Evolutionary conservation across 1,140 invertebrate genomes (phyloP).

Genomic region (Neelides sp.): DNA sequence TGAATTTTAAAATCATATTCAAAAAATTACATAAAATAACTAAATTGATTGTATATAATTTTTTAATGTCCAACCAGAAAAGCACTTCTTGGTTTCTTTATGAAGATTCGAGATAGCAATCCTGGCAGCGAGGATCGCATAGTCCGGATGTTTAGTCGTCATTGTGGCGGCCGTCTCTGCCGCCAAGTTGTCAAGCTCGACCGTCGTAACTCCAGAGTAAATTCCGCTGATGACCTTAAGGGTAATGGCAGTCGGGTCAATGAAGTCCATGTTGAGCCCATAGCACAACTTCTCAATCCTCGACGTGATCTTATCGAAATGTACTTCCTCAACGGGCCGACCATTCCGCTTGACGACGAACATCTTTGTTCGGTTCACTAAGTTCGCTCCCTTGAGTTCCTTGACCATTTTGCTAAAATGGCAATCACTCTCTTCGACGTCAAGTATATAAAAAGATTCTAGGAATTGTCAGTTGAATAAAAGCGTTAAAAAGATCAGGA

Average conservation of each 20-base stretch:
- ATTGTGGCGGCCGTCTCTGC: constrained; percentile 92
- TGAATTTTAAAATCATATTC: constrained; percentile 5
- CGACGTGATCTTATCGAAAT: constrained; percentile 96
- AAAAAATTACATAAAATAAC: constrained; percentile 4
- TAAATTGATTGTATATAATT: constrained; percentile 10
- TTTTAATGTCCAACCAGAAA: constrained; percentile 52
- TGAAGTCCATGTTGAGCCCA: constrained; percentile 86
- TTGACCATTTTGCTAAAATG: no score
- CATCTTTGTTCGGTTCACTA: constrained; percentile 31
- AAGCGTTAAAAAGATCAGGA: no score
- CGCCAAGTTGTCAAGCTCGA: constrained; percentile 91
- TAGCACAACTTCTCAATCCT: constrained; percentile 91
- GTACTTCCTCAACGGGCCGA: constrained; percentile 77
- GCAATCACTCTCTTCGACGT: no score
- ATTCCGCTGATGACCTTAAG: constrained; percentile 83
- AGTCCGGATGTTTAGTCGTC: constrained; percentile 94
- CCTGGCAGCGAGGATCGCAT: constrained; percentile 85
- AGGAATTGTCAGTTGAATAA: no score
- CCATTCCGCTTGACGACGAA: constrained; percentile 53
- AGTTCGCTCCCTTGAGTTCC: not conserved
- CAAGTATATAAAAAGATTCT: no score
- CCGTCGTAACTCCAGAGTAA: constrained; percentile 89
- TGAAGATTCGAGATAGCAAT: constrained; percentile 95
- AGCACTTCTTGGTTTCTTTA: constrained; percentile 86
- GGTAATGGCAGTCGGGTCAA: constrained; percentile 78